Evolutionary conservation across 1,140 invertebrate genomes (phyloP), one percentile per base, ranked within the genome.

Genomic region (Stenopsyche tienmushanensis): DNA sequence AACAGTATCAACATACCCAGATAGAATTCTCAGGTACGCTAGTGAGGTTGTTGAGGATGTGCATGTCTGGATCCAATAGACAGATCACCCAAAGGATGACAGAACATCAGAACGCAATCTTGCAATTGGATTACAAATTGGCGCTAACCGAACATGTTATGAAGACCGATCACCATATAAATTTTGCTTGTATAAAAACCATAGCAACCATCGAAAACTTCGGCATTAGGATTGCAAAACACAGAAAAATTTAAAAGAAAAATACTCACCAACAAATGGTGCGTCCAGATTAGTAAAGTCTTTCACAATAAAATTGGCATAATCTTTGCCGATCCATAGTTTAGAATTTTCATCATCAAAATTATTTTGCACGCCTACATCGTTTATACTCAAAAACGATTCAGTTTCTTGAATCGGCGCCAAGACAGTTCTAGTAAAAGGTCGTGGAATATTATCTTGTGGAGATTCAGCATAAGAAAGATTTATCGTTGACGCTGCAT

Each of bases 291-390:
- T 90, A 63, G 88, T 87, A 78, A 98, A 97, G 80, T 99, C 97
- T 79, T 98, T 97, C n/a, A 95, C 89, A 71, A 99, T 97, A 76
- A 98, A 98, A 80, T 99, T 99, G 3, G 89, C 89, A 74, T 99
- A 99, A 77, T 99, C 97, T 79, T 99, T 98, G 26, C 96, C 97
- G 42, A 97, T 86, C 97, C 97, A 99, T n/a, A 95, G 80, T 76
- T 97, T 98, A 0, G 89, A 83, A 47, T 86, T 85, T 68, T 85
- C 44, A 26, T 5, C 29, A 52, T 44, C 77, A 3, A 77, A 70
- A 0, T 66, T 76, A 55, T 79, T 77, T 20, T 80, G 62, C 2
- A 72, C 73, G 3, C 72, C 72, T 55, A 79, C 76, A 23, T 70
- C 8, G 74, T 80, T 9, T 77, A 75, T 0, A 78, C 78, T 24